phyloP scores from a whole-genome alignment of 2,113 vertebrate species.

The Anthoscopus minutus region DNA sequence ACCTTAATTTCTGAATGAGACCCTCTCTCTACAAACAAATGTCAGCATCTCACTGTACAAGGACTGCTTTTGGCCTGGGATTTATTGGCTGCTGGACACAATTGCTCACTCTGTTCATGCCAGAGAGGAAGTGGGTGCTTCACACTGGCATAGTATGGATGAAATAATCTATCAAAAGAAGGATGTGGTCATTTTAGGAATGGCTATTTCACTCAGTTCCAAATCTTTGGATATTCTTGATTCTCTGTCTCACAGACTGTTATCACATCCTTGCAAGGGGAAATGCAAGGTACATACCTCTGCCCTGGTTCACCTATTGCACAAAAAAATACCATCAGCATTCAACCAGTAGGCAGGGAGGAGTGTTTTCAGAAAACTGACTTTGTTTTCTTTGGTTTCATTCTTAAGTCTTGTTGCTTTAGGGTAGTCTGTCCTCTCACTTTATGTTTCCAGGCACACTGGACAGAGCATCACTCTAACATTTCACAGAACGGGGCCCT shows the following conservation, averaged over 20 bases:
- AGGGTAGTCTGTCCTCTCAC: neutral
- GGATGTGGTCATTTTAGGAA: neutral
- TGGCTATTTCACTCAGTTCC: neutral
- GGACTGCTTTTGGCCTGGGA: neutral
- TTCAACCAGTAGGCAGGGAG: neutral
- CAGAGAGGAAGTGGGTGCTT: neutral
- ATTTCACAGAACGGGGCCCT: neutral
- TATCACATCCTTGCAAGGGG: neutral
- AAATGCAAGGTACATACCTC: neutral
- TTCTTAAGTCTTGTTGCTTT: neutral
- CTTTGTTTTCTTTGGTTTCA: neutral
- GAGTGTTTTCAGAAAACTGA: neutral
- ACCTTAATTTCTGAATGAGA: neutral
- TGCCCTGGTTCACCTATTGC: neutral
- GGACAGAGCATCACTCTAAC: neutral
- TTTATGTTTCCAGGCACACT: neutral
- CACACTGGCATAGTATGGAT: neutral
- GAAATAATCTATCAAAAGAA: neutral
- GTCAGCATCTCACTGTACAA: neutral
- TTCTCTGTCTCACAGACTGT: neutral
- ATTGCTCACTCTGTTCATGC: rapidly evolving
- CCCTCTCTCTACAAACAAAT: neutral
- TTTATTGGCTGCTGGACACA: neutral
- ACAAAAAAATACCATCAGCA: neutral
- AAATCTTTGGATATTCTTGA: neutral